Conservation (phyloP, 2,888 invertebrate species). For the Dryobotodes eremita region DNA sequence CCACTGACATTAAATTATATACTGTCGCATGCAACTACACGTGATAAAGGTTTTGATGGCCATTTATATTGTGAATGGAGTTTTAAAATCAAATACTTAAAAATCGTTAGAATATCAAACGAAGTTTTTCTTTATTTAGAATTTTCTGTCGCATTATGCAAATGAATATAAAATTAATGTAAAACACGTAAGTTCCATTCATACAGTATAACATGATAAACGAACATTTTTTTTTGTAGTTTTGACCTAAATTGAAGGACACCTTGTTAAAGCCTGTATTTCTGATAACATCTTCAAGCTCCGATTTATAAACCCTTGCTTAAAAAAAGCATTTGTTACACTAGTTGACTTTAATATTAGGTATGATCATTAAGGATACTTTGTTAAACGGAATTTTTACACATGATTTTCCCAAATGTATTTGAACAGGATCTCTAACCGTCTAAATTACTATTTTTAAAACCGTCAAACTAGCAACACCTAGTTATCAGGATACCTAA, state of each 20-base stretch:
- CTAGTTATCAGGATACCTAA: neutral
- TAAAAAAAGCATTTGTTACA: constrained; percentile 10
- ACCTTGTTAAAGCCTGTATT: constrained; percentile 27
- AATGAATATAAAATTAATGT: neutral
- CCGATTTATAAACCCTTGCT: constrained; percentile 20
- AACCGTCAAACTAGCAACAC: neutral
- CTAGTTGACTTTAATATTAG: neutral
- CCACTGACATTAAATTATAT: neutral
- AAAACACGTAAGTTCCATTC: neutral
- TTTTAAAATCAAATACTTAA: neutral
- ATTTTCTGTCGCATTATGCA: constrained; percentile 5
- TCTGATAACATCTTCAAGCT: constrained; percentile 50
- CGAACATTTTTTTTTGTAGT: neutral
- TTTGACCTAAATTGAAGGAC: constrained; percentile 59
- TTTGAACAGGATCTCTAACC: too few relatives aligned
- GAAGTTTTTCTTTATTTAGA: constrained; percentile 5
- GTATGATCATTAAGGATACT: neutral
- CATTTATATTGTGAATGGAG: neutral
- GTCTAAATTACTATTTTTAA: neutral
- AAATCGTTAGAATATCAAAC: constrained; percentile 14
- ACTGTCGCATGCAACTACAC: constrained; percentile 8
- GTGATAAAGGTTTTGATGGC: constrained; percentile 3
- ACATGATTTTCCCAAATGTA: neutral
- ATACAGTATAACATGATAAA: neutral
- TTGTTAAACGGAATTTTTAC: too few relatives aligned